Evolutionary conservation across 2,797 vertebrate species (phyloP).

Genomic region (Ptychadena robeensis): DNA sequence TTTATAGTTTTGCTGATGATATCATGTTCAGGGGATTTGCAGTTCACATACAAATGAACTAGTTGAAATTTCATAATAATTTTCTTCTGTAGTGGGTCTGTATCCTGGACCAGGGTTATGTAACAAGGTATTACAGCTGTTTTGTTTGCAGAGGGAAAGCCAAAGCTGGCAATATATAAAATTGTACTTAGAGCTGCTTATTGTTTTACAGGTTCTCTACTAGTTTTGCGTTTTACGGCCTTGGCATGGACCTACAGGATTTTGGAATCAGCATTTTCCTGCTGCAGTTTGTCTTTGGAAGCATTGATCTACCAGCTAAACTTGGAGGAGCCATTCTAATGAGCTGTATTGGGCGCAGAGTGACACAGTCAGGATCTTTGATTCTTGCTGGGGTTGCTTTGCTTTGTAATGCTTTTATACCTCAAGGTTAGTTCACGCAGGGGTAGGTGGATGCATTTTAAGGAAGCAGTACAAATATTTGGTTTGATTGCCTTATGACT

Average conservation of each 20-base stretch:
- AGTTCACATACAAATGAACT: too few relatives aligned
- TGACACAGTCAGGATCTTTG: slow-evolving; percentile 75
- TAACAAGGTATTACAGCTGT: too few relatives aligned
- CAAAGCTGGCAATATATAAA: too few relatives aligned
- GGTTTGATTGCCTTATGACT: too few relatives aligned
- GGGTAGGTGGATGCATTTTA: neutral
- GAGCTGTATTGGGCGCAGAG: slow-evolving; percentile 78
- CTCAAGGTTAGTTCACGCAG: slow-evolving; percentile 74
- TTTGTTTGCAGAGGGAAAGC: too few relatives aligned
- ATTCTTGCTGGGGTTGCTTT: slow-evolving; percentile 79
- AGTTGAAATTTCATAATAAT: too few relatives aligned
- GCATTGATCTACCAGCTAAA: slow-evolving; percentile 89
- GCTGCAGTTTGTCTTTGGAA: slow-evolving; percentile 88
- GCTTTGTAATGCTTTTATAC: slow-evolving; percentile 80
- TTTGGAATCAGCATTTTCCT: slow-evolving; percentile 88
- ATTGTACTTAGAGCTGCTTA: too few relatives aligned
- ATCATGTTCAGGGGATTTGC: too few relatives aligned
- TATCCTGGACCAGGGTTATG: too few relatives aligned
- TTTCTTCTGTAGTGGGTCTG: too few relatives aligned
- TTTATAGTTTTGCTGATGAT: too few relatives aligned
- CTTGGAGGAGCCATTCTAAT: slow-evolving; percentile 75
- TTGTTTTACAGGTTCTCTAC: slow-evolving; percentile 83
- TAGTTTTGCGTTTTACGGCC: slow-evolving; percentile 89
- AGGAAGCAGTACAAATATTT: neutral
- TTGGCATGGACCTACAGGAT: slow-evolving; percentile 89